Conservation (phyloP, 1,140 invertebrate genomes). For the Tyrophagus putrescentiae region DNA sequence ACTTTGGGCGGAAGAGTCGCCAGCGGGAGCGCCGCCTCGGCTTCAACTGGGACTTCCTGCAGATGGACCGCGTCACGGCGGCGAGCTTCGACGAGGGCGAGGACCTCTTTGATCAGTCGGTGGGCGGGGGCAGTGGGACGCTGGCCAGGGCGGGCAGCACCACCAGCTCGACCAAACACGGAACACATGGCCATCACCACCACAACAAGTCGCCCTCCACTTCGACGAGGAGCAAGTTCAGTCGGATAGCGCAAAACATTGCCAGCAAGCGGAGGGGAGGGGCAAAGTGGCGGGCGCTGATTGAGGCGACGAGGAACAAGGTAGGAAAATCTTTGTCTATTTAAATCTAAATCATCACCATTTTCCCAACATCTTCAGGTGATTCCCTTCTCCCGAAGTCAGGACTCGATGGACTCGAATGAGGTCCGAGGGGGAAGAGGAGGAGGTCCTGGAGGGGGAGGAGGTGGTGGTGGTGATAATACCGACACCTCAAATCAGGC, state of each 20-base stretch:
- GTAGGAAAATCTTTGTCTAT: no score
- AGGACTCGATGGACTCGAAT: slow-evolving; percentile 21
- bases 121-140: no score
- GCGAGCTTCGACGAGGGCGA: slow-evolving; percentile 22
- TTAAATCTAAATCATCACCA: no score
- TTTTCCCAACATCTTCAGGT: no score
- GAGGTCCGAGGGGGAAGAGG: not conserved
- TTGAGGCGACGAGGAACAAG: slow-evolving; percentile 27
- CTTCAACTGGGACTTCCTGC: slow-evolving; percentile 47
- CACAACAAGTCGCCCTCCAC: slow-evolving; percentile 24
- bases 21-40: slow-evolving; percentile 76
- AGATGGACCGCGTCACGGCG: slow-evolving; percentile 12
- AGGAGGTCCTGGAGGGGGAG: not conserved
- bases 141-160: not conserved
- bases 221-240: slow-evolving; percentile 22
- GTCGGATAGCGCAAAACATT: slow-evolving; percentile 26
- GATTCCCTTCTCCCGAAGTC: slow-evolving; percentile 25
- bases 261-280: slow-evolving; percentile 24
- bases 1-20: slow-evolving; percentile 78
- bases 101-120: not conserved
- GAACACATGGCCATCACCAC: slow-evolving; percentile 15
- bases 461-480: no score
- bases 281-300: slow-evolving; percentile 26
- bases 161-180: slow-evolving; percentile 22
- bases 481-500: not conserved